Evolutionary conservation across 1,140 invertebrate species (phyloP), one percentile per base, ranked within the genome.

Genomic region (Aphidius ervi): DNA sequence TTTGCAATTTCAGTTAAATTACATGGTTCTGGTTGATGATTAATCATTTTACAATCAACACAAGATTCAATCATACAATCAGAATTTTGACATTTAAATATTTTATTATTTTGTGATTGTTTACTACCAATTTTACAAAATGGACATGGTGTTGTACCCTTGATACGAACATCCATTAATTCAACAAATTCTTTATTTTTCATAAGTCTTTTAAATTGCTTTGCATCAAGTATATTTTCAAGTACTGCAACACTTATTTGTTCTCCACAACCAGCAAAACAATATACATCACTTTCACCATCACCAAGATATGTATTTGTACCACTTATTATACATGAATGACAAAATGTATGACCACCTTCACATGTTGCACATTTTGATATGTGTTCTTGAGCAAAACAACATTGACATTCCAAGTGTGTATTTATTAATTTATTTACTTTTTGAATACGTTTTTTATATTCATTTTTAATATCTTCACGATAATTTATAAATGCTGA

Each of bases 31-130:
- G 87, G 87, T 9, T 88, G 68, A 71, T 89, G 87, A 63, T 85
- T 86, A 10, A 81, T 74, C 68, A 86, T 81, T 61, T 84, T 82
- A 64, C 87, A 88, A 3, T 79, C 65, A 49, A 84, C 86, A 70
- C 86, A 89, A 1, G 84, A 82, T 64, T 87, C 86, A 70, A 84
- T 86, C 70, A 84, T 82, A 65, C 87, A 88, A 31, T 87, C 83
- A 5, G 81, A 78, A 75, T 88, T 87, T 0, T 83, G 64, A 64
- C 87, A 89, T 58, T 76, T 81, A 63, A 89, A 87, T 5, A 88
- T 71, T 72, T 84, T 86, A 64, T 87, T 83, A 53, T 81, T 77
- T 9, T 75, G 71, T 9, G 83, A 71, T 5, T 82, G 76, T 65
- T 87, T 86, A n/a, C 81, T 83, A 31, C 81, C 81, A 72, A 84